Conservation (phyloP, 2,888 invertebrate genomes). For the Cephus nigrinus region DNA sequence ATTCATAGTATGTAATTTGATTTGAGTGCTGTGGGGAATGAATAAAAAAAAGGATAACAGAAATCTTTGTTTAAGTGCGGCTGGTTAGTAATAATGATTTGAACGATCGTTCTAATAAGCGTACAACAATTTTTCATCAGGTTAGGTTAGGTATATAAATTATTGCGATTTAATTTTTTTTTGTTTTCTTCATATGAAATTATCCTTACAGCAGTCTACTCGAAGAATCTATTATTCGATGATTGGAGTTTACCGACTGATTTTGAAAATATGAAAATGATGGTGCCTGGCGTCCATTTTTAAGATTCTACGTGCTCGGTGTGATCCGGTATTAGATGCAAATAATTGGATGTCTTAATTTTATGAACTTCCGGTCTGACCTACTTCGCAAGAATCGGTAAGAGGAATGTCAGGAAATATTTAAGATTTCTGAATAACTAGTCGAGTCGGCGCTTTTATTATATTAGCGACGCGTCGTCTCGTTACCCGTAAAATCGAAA, state of each 20-base stretch:
- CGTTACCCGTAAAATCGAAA: slow-evolving; percentile 32
- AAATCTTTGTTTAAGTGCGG: neutral
- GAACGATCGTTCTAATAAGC: neutral
- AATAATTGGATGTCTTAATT: neutral
- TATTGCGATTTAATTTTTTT: neutral
- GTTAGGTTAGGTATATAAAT: neutral
- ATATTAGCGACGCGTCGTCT: neutral
- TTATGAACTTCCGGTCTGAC: neutral
- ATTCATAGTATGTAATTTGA: neutral
- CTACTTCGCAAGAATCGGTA: neutral
- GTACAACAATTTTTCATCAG: neutral
- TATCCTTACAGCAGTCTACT: neutral
- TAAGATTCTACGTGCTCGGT: neutral
- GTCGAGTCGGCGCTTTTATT: neutral
- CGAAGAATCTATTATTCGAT: neutral
- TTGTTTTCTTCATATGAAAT: neutral
- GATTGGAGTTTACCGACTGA: neutral
- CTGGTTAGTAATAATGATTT: neutral
- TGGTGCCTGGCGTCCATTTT: neutral
- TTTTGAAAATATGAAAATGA: neutral
- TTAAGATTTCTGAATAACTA: neutral
- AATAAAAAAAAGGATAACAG: neutral
- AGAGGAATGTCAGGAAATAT: neutral
- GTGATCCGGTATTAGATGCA: too few species aligned
- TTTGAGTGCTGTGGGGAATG: neutral